phyloP scores from a whole-genome alignment of 1,140 invertebrate species.

The Andricus grossulariae region DNA sequence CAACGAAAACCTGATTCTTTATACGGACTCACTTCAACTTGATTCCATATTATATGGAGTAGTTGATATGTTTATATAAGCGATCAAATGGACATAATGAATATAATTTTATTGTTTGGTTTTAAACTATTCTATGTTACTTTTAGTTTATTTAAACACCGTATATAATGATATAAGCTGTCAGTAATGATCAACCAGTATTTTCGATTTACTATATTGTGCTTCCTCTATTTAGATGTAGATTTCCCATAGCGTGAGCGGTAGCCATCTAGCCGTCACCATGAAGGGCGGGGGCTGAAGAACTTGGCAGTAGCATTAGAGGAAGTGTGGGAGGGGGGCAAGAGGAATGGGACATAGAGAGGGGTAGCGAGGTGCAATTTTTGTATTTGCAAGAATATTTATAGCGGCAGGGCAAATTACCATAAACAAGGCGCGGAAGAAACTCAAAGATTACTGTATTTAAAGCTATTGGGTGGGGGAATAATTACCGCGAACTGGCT shows the following conservation, averaged over 20 bases:
- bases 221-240: neutral
- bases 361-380: slow-evolving; percentile 60
- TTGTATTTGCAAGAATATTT: slow-evolving; percentile 72
- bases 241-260: slow-evolving; percentile 57
- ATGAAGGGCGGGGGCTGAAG: neutral
- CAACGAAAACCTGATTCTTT: too few relatives aligned
- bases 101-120: too few relatives aligned
- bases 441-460: slow-evolving; percentile 72
- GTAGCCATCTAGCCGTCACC: slow-evolving; percentile 52
- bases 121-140: too few relatives aligned
- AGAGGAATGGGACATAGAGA: neutral
- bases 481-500: slow-evolving; percentile 67
- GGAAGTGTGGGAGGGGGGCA: neutral
- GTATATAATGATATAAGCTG: too few relatives aligned
- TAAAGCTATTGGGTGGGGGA: slow-evolving; percentile 63
- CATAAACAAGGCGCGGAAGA: slow-evolving; percentile 71
- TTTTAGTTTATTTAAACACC: too few relatives aligned
- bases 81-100: too few relatives aligned
- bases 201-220: neutral
- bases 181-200: neutral
- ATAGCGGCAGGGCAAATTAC: slow-evolving; percentile 67
- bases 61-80: too few relatives aligned
- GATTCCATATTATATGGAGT: too few relatives aligned
- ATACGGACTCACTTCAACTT: too few relatives aligned
- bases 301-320: neutral